A percentile compares a stretch with the other conserved stretches of the same genome.
These are phyloP conservation scores for Urocitellus parryii DNA, from an alignment of 2,113 vertebrate species.

Conservation along the genomic window DNA sequence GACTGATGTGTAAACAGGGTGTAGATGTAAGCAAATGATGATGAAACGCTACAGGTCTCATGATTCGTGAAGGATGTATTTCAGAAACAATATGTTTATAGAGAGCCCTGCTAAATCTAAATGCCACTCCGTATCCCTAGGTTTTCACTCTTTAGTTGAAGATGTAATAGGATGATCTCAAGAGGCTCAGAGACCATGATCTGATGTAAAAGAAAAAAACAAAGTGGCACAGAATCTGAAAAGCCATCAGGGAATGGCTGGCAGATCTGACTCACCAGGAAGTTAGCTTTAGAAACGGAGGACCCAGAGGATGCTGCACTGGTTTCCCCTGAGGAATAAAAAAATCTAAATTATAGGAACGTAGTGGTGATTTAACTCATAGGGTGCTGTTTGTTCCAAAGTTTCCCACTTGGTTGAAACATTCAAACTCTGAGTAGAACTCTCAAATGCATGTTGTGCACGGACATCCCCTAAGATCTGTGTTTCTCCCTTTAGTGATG, in stretches of 20 bases:
- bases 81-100: background rate
- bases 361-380: slow-evolving; percentile 23
- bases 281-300: background rate
- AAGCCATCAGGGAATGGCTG: slow-evolving; percentile 19
- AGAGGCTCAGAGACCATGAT: background rate
- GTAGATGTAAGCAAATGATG: background rate
- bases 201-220: slow-evolving; percentile 37
- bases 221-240: background rate
- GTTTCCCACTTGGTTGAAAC: slow-evolving; percentile 37
- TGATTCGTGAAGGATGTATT: background rate
- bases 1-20: background rate
- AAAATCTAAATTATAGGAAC: slow-evolving; percentile 27
- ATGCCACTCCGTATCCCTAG: background rate
- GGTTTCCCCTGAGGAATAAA: background rate
- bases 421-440: slow-evolving; percentile 45
- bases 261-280: background rate
- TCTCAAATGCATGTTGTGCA: background rate
- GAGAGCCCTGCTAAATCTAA: background rate
- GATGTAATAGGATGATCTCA: slow-evolving; percentile 15
- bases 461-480: background rate
- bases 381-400: slow-evolving; percentile 33
- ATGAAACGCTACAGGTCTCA: background rate
- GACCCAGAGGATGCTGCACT: background rate
- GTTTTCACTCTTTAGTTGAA: slow-evolving; percentile 12
- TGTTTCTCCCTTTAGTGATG: background rate